These are phyloP conservation scores for Triplophysa tibetana DNA, from an alignment of 2,113 vertebrate genomes.

Conservation along the genomic window DNA sequence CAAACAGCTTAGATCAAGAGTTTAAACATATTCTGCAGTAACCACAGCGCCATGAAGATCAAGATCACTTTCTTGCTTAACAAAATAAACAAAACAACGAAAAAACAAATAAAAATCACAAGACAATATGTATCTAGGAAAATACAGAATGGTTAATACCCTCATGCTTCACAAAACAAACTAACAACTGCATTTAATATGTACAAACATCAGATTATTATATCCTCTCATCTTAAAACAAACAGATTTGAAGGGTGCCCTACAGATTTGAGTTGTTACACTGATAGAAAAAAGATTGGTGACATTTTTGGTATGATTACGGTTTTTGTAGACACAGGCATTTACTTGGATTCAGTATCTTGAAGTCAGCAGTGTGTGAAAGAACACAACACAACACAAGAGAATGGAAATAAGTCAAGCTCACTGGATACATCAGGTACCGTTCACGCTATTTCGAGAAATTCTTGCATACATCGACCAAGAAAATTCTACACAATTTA, in stretches of 20 bases:
- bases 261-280: neutral
- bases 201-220: constrained; percentile 55
- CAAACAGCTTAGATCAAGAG: constrained; percentile 3
- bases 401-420: constrained; percentile 13
- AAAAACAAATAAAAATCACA: constrained; percentile 40
- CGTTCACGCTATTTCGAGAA: neutral
- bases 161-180: constrained; percentile 68
- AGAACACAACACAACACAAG: constrained; percentile 1
- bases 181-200: constrained; percentile 46
- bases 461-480: constrained; percentile 17
- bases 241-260: constrained; percentile 58
- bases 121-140: constrained; percentile 51
- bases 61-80: constrained; percentile 46
- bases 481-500: constrained; percentile 41
- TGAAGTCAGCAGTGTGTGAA: neutral
- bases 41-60: neutral
- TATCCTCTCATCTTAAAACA: constrained; percentile 61
- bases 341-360: constrained; percentile 5
- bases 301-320: neutral
- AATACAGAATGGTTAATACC: constrained; percentile 62
- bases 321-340: neutral
- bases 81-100: constrained; percentile 23
- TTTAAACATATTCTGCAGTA: constrained; percentile 11
- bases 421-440: constrained; percentile 24
- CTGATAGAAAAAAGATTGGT: constrained; percentile 3